Conservation (phyloP, 2,113 vertebrate genomes). For the Chloebia gouldiae region DNA sequence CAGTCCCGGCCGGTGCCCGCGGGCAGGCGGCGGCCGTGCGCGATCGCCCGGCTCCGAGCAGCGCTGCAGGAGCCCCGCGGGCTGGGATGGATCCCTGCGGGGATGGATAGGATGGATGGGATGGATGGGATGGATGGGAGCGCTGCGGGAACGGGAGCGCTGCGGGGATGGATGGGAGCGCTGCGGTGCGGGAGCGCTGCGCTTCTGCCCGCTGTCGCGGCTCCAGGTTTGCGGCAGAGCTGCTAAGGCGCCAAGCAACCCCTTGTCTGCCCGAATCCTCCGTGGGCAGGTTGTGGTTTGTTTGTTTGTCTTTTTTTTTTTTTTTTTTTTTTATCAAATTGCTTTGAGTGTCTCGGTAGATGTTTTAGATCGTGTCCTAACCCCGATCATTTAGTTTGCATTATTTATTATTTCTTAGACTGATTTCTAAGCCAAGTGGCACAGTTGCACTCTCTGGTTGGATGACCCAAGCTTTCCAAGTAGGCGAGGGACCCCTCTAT, state of each 20-base stretch:
- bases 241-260: not conserved
- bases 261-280: not conserved
- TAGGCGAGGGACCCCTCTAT: not conserved
- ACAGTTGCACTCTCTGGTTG: not conserved
- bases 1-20: not conserved
- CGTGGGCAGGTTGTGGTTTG: rapidly evolving
- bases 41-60: not conserved
- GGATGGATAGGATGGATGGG: no score
- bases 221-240: not conserved
- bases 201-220: no score
- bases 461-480: not conserved
- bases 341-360: not conserved
- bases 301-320: no score
- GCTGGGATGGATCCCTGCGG: no score
- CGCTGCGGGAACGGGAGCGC: not conserved
- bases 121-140: no score
- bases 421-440: not conserved
- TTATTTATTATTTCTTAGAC: not conserved
- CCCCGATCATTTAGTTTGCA: not conserved
- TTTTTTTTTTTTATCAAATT: not conserved
- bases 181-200: not conserved
- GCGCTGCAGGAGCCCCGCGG: not conserved
- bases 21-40: not conserved
- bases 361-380: rapidly evolving
- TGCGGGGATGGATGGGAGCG: not conserved